Conservation (phyloP, 2,113 vertebrate genomes). For the Ia io region DNA sequence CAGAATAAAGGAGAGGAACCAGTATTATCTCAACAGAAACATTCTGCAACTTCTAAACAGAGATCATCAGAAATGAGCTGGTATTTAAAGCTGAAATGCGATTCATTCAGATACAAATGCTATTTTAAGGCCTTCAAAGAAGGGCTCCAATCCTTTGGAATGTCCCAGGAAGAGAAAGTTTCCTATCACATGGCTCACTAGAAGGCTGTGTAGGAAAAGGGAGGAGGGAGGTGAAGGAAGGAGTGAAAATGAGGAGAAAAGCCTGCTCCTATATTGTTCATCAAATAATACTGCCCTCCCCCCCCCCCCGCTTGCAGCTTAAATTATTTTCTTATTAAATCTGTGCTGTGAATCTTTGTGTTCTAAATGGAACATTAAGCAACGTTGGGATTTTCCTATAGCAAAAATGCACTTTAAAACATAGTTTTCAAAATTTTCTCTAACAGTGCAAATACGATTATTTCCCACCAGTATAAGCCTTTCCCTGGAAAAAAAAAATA, state of each 20-base stretch:
- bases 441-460: background rate
- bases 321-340: background rate
- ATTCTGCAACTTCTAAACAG: background rate
- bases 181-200: background rate
- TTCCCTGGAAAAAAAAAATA: background rate
- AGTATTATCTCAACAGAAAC: background rate
- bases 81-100: slow-evolving; percentile 29
- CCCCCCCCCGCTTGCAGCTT: background rate
- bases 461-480: background rate
- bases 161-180: slow-evolving; percentile 42
- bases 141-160: background rate
- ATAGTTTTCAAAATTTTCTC: background rate
- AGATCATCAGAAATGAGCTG: background rate
- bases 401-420: background rate
- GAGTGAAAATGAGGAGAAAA: background rate
- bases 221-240: background rate
- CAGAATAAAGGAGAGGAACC: background rate
- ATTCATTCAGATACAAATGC: slow-evolving; percentile 43
- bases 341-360: background rate
- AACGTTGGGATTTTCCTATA: background rate
- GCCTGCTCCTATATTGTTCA: background rate
- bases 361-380: background rate
- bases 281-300: background rate
- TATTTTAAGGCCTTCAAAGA: slow-evolving; percentile 29
- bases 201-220: background rate